Evolutionary conservation across 1,140 invertebrate species (phyloP), one percentile per base, ranked within the genome.

Genomic region (Cyphomyrmex costatus): DNA sequence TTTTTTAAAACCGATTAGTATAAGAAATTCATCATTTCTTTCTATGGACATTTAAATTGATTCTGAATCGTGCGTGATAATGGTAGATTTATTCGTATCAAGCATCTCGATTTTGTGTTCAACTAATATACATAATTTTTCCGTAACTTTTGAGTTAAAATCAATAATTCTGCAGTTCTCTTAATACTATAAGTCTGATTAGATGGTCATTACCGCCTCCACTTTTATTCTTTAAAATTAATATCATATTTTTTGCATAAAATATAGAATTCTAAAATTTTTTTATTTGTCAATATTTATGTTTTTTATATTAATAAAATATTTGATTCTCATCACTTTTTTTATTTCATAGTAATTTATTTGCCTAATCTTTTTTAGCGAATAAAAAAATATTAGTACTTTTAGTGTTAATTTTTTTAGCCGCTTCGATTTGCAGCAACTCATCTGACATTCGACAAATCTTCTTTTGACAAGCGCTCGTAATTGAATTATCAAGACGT

Each of bases 401-500:
- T 10, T 42, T 42, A 42, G 36, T 10, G 1, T 42, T 42, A n/a
- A 63, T 21, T 46, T 30, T 16, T 19, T 12, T 33, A 19, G n/a
- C 6, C 19, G n/a, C 6, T 36, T 36, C 8, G 12, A 56, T 21
- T 78, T 6, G 14, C 46, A 14, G 5, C 19, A 30, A 66, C 10
- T 24, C 10, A 33, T 19, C 36, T 46, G 49, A 70, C 0, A 21
- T 16, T 21, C 46, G 21, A 42, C 5, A n/a, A 19, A 4, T 33
- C 14, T 65, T n/a, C 51, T n/a, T 30, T 19, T 10, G 30, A 68
- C n/a, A 30, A 16, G n/a, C 27, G 30, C 5, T 21, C 8, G 16
- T 80, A 80, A 80, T 80, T 80, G 46, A 80, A 80, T 80, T 36
- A 70, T 80, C 46, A 60, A 79, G 30, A 68, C n/a, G 46, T 0